phyloP scores from a whole-genome alignment of 2,113 vertebrate genomes.

The Meleagris gallopavo region DNA sequence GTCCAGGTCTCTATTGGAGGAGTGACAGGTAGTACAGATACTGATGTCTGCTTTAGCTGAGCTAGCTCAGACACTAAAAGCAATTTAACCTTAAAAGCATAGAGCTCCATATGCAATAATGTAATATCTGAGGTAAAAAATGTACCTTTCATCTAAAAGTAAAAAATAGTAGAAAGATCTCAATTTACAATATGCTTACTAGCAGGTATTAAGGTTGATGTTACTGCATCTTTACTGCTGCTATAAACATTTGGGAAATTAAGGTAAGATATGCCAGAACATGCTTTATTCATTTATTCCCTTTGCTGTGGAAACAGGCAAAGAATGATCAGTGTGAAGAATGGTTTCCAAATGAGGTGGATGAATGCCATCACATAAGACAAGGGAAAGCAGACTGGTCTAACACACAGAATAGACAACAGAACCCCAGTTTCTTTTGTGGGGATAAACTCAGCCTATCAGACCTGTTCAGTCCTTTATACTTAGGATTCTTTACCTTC shows the following conservation, averaged over 20 bases:
- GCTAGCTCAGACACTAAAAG: background rate
- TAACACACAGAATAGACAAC: background rate
- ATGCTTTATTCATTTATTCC: background rate
- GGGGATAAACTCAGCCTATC: background rate
- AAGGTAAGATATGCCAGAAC: background rate
- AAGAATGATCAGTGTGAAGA: background rate
- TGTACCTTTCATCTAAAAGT: background rate
- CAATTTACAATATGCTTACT: background rate
- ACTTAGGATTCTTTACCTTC: slow-evolving; percentile 1
- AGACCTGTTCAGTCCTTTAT: background rate
- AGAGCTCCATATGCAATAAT: background rate
- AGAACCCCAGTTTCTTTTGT: background rate
- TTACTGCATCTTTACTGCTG: background rate
- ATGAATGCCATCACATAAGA: background rate
- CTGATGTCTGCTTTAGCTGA: background rate
- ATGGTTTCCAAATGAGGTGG: background rate
- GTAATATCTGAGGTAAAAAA: background rate
- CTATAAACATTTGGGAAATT: background rate
- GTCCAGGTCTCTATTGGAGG: background rate
- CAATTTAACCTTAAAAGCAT: background rate
- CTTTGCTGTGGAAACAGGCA: background rate
- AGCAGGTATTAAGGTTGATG: background rate
- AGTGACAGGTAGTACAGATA: background rate
- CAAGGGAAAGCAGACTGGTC: background rate
- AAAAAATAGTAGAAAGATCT: background rate